Evolutionary conservation across 2,113 vertebrate genomes (phyloP), one percentile per base, ranked within the genome.

Genomic region (Cervus canadensis): DNA sequence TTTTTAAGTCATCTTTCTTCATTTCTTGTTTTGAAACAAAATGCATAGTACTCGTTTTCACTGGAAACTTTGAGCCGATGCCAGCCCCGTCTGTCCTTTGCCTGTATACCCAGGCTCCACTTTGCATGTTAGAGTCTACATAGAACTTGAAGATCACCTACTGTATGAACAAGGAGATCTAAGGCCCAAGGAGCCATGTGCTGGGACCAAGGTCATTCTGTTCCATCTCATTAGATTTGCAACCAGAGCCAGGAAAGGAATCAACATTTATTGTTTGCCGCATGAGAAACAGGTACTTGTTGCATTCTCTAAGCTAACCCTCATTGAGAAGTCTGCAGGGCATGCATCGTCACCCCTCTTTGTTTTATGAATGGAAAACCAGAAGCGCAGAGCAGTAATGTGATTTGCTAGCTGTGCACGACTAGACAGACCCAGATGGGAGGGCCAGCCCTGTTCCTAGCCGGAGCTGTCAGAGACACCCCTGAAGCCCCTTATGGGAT

Each of bases 261-360:
- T 59, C 62, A 40, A 2, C 23, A 2, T 25, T 40, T 7, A 3
- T 17, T 28, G 17, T 81, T 40, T 13, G 40, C 64, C 3, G 0
- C 52, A 12, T 16, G 7, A 10, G 60, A 67, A 83, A 36, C 21
- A 33, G 45, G 52, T 33, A 16, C 17, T 23, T 40, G 50, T 43
- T 25, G n/a, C 11, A 0, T 36, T 11, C 0, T 48, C 25, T 28
- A 7, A 85, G 83, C 56, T 59, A 2, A 4, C 36, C 30, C 28
- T 79, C 7, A 0, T 14, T 11, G 11, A 52, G 57, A 56, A 30
- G 50, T 14, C 36, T 21, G 4, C 19, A 15, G 43, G 21, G n/a
- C 2, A 4, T 16, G 1, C 52, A 1, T 40, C 2, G 0, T 2
- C 89, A 28, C n/a, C 9, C 40, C 15, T 4, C 0, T n/a, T 60